Conservation (phyloP, 2,888 invertebrate genomes). For the Augochlorella aurata region DNA sequence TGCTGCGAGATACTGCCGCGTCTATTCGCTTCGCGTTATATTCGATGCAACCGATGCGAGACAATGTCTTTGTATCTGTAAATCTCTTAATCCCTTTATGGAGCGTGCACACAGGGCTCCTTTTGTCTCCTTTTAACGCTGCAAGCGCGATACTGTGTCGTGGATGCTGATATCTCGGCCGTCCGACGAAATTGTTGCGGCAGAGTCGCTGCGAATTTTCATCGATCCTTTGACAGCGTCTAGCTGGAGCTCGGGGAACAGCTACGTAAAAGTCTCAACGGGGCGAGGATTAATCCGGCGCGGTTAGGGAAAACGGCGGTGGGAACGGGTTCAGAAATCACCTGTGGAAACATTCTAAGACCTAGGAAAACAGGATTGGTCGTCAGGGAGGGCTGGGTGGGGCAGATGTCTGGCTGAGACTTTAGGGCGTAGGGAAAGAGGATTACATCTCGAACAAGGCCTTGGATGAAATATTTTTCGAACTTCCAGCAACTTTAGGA, state of each 20-base stretch:
- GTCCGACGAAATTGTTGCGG: no score
- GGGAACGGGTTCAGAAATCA: background rate
- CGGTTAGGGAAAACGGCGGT: background rate
- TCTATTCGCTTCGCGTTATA: background rate
- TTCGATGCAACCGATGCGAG: constrained; percentile 3
- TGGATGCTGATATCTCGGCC: no score
- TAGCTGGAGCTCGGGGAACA: no score
- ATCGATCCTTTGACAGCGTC: no score
- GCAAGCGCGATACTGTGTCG: no score
- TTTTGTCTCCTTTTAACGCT: background rate
- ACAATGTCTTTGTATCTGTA: background rate
- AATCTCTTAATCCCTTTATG: background rate
- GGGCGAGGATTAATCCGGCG: background rate
- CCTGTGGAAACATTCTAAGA: no score
- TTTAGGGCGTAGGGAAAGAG: no score
- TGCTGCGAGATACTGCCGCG: background rate
- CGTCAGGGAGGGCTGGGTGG: no score
- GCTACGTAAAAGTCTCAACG: background rate
- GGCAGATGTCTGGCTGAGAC: no score
- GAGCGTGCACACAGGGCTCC: background rate
- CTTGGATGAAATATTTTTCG: background rate
- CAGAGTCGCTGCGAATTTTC: no score
- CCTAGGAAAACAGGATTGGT: no score
- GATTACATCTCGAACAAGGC: background rate
- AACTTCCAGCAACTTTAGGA: background rate